Evolutionary conservation across 64 coral and sea anemone genomes (phyloP).

Genomic region (Hydrozoanthus tunicans): DNA sequence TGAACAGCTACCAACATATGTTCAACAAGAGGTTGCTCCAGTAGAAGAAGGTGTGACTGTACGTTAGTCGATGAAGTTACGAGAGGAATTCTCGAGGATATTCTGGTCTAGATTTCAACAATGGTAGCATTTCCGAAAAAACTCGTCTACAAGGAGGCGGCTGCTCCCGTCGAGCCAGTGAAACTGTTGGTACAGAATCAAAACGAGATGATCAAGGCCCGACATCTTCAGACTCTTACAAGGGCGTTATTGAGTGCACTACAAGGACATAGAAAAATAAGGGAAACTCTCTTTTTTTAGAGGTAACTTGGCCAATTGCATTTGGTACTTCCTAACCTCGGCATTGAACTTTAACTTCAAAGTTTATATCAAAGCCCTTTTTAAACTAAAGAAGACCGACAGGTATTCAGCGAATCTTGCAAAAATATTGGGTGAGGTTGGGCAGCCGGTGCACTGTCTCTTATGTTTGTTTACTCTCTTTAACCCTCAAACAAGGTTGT

Average conservation of each 20-base stretch:
- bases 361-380: conserved; percentile 91
- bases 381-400: conserved; percentile 79
- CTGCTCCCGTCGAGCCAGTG: conserved; percentile 92
- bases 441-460: conserved; percentile 91
- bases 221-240: conserved; percentile 86
- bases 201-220: conserved; percentile 97
- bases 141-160: conserved; percentile 88
- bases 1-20: too few species aligned
- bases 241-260: conserved; percentile 93
- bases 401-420: conserved; percentile 67
- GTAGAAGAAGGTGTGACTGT: too few species aligned
- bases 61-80: too few species aligned
- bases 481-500: conserved; percentile 90
- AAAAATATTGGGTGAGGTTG: conserved; percentile 93
- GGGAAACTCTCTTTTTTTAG: conserved; percentile 87
- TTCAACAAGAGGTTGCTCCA: too few species aligned
- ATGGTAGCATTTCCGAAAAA: too few species aligned
- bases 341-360: conserved; percentile 98
- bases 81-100: too few species aligned
- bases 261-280: conserved; percentile 72
- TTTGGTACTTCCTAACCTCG: conserved; percentile 93
- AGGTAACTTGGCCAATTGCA: conserved; percentile 98
- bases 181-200: conserved; percentile 99
- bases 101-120: too few species aligned
- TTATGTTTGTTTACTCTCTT: conserved; percentile 91